Evolutionary conservation across 2,888 invertebrate genomes (phyloP), one percentile per base, ranked within the genome.

Genomic region (Autographa gamma): DNA sequence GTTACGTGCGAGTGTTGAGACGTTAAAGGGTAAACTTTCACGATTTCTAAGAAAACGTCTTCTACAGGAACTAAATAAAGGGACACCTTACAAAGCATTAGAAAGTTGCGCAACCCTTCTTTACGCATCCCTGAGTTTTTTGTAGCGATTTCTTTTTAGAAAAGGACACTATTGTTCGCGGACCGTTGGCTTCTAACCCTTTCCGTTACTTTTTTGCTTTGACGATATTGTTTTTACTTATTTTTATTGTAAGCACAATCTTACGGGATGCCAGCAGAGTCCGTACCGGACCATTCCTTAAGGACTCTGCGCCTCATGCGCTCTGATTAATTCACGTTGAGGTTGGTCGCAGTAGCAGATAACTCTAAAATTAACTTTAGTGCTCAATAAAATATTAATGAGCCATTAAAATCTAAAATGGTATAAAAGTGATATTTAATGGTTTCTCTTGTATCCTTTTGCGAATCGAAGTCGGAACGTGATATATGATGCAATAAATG

Each of bases 91-190:
- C 94, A 95, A 95, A 90, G 93, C 88, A 92, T 93, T 95, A 93
- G 95, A 95, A 95, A 95, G 95, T 95, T 95, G 92, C 91, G 93
- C 94, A 95, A 95, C 95, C 95, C 95, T 95, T 93, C 86, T 91
- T 91, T 93, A 91, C 91, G 90, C 89, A 87, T 90, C 90, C 88
- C 88, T 87, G 88, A 86, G 78, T 89, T 91, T 92, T 93, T 93
- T 93, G 89, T 89, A 87, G 87, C 82, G 89, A 89, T 89, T 90
- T 86, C 86, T 91, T 92, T 93, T 92, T 89, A 90, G 88, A 91
- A 38, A 90, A 90, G 86, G 88, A 90, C 85, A 87, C 90, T 90
- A 91, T 95, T 95, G 94, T 90, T 90, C 86, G 87, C 87, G 89
- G 89, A 85, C 90, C 90, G 89, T 93, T 91, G 91, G 90, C 90